Evolutionary conservation across 1,140 invertebrate species (phyloP), one percentile per base, ranked within the genome.

Genomic region (Chlorops oryzae): DNA sequence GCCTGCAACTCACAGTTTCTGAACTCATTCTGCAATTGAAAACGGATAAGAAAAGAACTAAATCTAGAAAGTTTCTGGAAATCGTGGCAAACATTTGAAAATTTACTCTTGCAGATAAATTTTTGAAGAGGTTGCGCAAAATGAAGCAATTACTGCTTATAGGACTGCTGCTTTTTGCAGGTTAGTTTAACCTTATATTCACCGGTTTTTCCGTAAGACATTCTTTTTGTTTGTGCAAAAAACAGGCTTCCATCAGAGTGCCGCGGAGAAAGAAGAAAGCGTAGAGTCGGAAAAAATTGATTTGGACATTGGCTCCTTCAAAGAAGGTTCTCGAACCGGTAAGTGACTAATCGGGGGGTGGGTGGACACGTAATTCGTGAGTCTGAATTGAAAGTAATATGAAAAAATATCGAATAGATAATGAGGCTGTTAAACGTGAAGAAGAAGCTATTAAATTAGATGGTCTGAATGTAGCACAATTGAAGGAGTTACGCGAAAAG

Each of bases 381-480:
- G 3, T 34, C 22, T 34, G 20, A 41, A 21, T 9, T 9, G 13
- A 41, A 18, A 24, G 2, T 5, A 22, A 42, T 42, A 24, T 42
- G 40, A 13, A 42, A 22, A 15, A 7, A 42, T 12, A 42, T 15
- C 22, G 25, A 32, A 12, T 37, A 70, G 88, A 91, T 77, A 82
- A 85, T 64, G 85, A 90, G 70, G 83, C 84, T 2, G 78, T 90
- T 9, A 67, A 84, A 62, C 83, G 92, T 45, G 95, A 98, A 73
- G 95, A 96, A 75, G 95, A 98, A 77, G 90, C 94, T 0, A 98
- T 99, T 54, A 92, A 96, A 65, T 74, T 98, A 13, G 96, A 99
- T 78, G 93, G 89, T 3, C 75, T 99, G 45, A 98, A 88, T 77
- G 90, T 93, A 0, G 88, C 93, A 25, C 92, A 97, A 74, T 78